Evolutionary conservation across 2,797 vertebrate species (phyloP), one percentile per base, ranked within the genome.

Genomic region (Lacerta agilis): DNA sequence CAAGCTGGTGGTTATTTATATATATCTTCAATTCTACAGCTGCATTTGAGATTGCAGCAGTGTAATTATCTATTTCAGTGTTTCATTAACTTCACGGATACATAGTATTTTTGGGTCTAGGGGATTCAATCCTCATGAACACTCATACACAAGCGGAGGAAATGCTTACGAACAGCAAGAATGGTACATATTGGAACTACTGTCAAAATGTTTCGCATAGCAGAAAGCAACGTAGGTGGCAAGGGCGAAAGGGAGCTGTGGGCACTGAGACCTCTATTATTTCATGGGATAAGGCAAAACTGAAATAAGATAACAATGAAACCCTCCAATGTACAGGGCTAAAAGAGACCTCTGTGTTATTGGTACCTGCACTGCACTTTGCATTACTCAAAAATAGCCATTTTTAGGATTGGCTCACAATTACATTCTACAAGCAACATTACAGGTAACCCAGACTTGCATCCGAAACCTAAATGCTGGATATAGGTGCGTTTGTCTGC

Each of bases 51-150:
- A 77, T 20, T 77, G 61, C 86, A 69, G 45, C 23, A 83, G 33
- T 67, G 33, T 83, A 87, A 88, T 83, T 83, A 88, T 73, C 43
- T 58, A 71, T 88, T 88, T 69, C 81, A 83, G 73, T 83, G 38
- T 23, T 78, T 87, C 72, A 77, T 77, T 82, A 82, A 67, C 61
- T 67, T 69, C 23, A 77, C 80, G 80, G 61, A 83, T 20, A 20
- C 23, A 83, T 45, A 55, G 43, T 82, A 29, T 87, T 87, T 76
- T 66, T 36, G 72, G 64, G 25, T 82, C 41, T 38, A 69, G 38
- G 67, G 33, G 41, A 83, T 55, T 76, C 64, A 83, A 66, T 36
- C 45, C 72, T 41, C 33, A 76, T 29, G 61, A 18, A 45, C 33
- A 38, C 17, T 10, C 41, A 29, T 49, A 81, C 11, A 38, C 2